Conservation (phyloP, 2,797 vertebrate species). For the Hydrolagus colliei region DNA sequence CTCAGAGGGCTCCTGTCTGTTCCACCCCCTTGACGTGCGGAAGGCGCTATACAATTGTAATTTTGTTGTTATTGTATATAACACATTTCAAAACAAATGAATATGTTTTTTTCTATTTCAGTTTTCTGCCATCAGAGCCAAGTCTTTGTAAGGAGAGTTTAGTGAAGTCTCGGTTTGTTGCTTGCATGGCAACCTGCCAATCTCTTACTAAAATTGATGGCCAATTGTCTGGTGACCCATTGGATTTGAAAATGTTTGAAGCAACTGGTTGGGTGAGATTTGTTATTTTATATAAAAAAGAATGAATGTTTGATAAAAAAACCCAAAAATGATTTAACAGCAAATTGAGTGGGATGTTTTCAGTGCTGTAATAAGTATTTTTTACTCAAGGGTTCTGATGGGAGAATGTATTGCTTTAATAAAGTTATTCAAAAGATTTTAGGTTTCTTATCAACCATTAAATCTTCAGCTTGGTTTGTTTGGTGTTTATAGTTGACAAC, state of each 20-base stretch:
- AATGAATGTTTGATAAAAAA: too few relatives aligned
- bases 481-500: background rate
- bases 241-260: constrained; percentile 98
- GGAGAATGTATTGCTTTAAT: background rate
- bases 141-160: constrained; percentile 74
- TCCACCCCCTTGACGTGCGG: too few relatives aligned
- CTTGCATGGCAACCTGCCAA: constrained; percentile 96
- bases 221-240: constrained; percentile 86
- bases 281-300: constrained; percentile 26
- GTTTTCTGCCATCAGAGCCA: constrained; percentile 81
- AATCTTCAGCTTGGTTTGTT: background rate
- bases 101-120: constrained; percentile 41
- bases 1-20: too few relatives aligned
- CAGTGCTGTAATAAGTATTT: background rate
- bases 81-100: too few relatives aligned
- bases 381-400: background rate
- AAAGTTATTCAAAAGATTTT: background rate
- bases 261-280: constrained; percentile 91
- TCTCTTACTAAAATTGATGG: constrained; percentile 96
- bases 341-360: background rate
- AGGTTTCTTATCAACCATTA: background rate
- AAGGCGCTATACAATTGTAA: too few relatives aligned
- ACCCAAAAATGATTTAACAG: background rate
- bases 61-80: too few relatives aligned
- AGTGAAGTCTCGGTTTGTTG: constrained; percentile 86